phyloP scores from a whole-genome alignment of 2,113 vertebrate genomes.

The Pristiophorus japonicus region DNA sequence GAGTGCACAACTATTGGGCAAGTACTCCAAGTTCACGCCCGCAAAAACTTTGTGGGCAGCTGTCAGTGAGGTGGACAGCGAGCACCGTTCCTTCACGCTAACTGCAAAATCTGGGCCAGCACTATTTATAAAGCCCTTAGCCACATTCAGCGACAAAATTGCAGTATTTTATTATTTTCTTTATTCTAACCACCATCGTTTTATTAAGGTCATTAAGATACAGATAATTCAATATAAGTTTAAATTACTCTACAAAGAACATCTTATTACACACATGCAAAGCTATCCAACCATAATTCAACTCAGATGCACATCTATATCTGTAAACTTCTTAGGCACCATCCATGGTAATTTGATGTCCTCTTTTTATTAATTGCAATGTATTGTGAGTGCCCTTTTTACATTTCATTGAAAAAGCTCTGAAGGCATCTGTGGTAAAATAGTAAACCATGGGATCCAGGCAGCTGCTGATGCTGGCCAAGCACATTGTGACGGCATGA shows the following conservation, averaged over 20 bases:
- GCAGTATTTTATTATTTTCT: not conserved
- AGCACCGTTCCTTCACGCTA: no score
- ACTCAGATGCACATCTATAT: not conserved
- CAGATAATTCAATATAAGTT: not conserved
- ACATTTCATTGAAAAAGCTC: not conserved
- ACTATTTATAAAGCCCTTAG: no score
- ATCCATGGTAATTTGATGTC: not conserved
- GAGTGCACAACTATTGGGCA: no score
- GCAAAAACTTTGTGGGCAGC: no score
- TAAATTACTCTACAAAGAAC: not conserved
- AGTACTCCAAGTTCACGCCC: no score
- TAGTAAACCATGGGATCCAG: constrained; percentile 47
- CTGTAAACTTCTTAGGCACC: not conserved
- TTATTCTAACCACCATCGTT: no score
- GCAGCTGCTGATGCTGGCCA: constrained; percentile 47
- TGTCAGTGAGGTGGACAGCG: no score
- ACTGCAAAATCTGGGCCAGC: no score
- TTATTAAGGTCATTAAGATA: not conserved
- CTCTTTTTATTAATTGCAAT: not conserved
- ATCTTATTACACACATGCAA: not conserved
- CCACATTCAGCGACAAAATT: no score
- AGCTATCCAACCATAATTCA: not conserved
- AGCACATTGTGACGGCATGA: constrained; percentile 43
- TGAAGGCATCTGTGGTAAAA: constrained; percentile 40
- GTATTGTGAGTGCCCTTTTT: not conserved